Base-by-base conservation (phyloP, 2,113 vertebrate genomes). In the Colaptes auratus region DNA sequence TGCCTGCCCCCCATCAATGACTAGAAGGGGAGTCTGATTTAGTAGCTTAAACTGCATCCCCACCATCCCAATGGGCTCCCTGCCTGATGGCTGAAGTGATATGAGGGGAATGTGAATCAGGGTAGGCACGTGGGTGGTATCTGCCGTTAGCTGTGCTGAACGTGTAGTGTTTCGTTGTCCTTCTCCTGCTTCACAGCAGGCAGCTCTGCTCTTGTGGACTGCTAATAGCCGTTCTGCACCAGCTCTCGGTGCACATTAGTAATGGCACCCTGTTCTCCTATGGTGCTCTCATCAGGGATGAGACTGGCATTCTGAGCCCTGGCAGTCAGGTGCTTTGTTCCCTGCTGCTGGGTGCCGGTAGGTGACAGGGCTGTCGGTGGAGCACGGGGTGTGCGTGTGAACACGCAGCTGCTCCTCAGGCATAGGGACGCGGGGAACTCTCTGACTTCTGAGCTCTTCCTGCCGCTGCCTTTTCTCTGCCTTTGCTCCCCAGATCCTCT, bases 101-200 rank as follows among this genome's bases (percentile, higher is more conserved):
- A 8, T 1, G 35, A 89, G 4, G 16, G 24, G 56, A 82, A 70
- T 81, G 15, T 80, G 79, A 82, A 56, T 19, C 8, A 3, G 12
- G 46, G 10, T 1, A n/a, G 39, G 65, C 4, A 3, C 18, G 46
- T 13, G 71, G 13, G 67, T 74, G 33, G 42, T 46, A 4, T 76
- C 15, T 93, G 61, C 48, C 24, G 3, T 60, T 83, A 70, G 53
- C 48, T 1, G 2, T 46, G 44, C 82, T 61, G 39, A 87, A 46
- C 0, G 0, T 3, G 28, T 46, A 16, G 33, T 0, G 0, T 36
- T 79, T 72, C 44, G 42, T 60, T 71, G 44, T 20, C 36, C 25
- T 63, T 19, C 42, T 82, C 28, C 35, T 71, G 82, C 78, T 77
- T 73, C 3, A 2, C 67, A 75, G 84, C 28, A 52, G 63, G 67